Evolutionary conservation across 2,113 vertebrate species (phyloP), one percentile per base, ranked within the genome.

Genomic region (Paraplagusia blochii): DNA sequence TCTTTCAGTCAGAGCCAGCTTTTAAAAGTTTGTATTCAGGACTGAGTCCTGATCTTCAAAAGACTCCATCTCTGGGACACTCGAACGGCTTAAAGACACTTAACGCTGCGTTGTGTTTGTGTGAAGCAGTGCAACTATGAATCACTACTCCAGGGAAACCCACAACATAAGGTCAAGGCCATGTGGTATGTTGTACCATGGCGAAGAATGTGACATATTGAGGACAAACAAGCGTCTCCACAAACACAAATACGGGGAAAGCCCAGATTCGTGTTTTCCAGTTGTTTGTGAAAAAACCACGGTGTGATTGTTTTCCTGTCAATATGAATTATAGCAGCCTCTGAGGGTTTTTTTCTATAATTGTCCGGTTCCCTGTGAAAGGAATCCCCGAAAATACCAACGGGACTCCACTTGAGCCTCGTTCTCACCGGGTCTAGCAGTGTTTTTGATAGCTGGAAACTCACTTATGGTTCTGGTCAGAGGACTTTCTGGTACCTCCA

Each of bases 271-370:
- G 51, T 60, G 66, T 80, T 80, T 80, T 81, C 74, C 66, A 84
- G 53, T 84, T 86, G 82, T 88, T 85, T 87, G 74, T 84, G 80
- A 85, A 75, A 57, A 22, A 57, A 74, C 72, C 81, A 46, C 80
- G 68, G 44, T 77, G 71, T 85, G 86, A 87, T 80, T 85, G 88
- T 89, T 76, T 85, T 84, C 54, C 63, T 84, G 84, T 86, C 82
- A 65, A 76, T 84, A 66, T 76, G 73, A 85, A 84, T 85, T 76
- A 81, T 56, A 22, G 62, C 35, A 35, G 49, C 74, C 66, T 72
- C 53, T 74, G 70, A 64, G 47, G 55, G 54, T 45, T 53, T 53
- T 46, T 14, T 39, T 55, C 67, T 69, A 3, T 67, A 76, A 69
- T 58, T 63, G 57, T 52, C 55, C 44, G 47, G 58, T 59, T 70